Conservation (phyloP, 2,113 vertebrate genomes). For the Semnornis frantzii region DNA sequence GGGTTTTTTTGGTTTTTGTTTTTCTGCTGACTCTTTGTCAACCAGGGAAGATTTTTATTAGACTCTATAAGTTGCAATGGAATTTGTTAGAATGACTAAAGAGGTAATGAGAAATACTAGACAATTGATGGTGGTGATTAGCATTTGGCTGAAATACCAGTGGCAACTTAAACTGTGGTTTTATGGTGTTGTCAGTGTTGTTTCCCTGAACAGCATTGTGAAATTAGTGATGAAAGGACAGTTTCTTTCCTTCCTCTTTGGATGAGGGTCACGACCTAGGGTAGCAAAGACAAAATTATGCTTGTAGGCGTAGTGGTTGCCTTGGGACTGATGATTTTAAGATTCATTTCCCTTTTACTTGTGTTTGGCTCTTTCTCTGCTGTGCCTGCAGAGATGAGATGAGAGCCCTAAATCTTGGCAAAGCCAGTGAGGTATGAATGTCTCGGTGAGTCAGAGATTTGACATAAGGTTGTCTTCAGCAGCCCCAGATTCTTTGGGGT, state of each 20-base stretch:
- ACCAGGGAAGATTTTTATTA: conserved; percentile 37
- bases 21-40: background rate
- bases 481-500: background rate
- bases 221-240: conserved; percentile 64
- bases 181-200: conserved; percentile 42
- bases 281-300: conserved; percentile 44
- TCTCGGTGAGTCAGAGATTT: background rate
- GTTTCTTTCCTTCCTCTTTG: conserved; percentile 51
- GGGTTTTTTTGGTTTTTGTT: background rate
- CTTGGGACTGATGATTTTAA: conserved; percentile 45
- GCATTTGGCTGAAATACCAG: conserved; percentile 35
- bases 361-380: background rate
- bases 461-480: background rate
- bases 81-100: conserved; percentile 36
- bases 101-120: conserved; percentile 57
- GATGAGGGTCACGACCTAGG: conserved; percentile 54
- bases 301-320: conserved; percentile 54
- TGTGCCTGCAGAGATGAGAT: background rate
- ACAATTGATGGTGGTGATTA: conserved; percentile 55
- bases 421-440: background rate
- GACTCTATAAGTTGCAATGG: background rate
- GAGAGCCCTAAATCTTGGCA: background rate
- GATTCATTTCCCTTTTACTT: conserved; percentile 11
- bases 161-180: conserved; percentile 50
- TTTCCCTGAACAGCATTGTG: conserved; percentile 39